Percentiles rank a stretch among this genome's conserved stretches.
These are phyloP conservation scores for Sabatieria punctata DNA, from an alignment of 2,888 invertebrate species.

Conservation along the genomic window DNA sequence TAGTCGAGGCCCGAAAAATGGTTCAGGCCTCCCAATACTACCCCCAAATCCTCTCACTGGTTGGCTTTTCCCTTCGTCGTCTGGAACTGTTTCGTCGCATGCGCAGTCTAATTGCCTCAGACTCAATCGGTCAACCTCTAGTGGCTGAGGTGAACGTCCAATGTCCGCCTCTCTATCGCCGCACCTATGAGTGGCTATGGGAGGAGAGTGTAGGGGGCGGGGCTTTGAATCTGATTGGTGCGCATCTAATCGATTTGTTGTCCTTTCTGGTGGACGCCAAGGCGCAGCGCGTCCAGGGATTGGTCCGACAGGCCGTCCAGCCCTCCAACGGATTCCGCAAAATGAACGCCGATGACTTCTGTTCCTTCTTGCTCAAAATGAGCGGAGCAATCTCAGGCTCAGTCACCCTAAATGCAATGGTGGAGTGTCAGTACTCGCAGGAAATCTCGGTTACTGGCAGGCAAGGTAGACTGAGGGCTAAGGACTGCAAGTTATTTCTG, in stretches of 20 bases:
- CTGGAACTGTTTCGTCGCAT: slow-evolving; percentile 75
- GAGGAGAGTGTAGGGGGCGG: slow-evolving; percentile 94
- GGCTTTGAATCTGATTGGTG: slow-evolving; percentile 71
- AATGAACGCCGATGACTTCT: slow-evolving; percentile 85
- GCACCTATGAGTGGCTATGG: slow-evolving; percentile 83
- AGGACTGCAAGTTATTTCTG: no score
- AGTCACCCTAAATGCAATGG: slow-evolving; percentile 50
- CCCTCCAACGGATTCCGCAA: slow-evolving; percentile 76
- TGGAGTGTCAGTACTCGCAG: slow-evolving; percentile 57
- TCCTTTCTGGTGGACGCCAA: slow-evolving; percentile 64
- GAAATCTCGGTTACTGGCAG: slow-evolving; percentile 71
- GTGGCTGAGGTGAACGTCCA: slow-evolving; percentile 61
- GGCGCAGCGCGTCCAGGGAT: slow-evolving; percentile 73
- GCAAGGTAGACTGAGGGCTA: neutral
- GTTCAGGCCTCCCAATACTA: slow-evolving; percentile 87
- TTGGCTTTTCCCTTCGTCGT: slow-evolving; percentile 77
- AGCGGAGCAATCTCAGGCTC: slow-evolving; percentile 57
- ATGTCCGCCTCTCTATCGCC: slow-evolving; percentile 30
- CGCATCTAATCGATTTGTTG: slow-evolving; percentile 79
- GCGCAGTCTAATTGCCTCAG: slow-evolving; percentile 62
- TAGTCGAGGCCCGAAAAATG: slow-evolving; percentile 71
- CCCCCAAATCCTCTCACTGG: slow-evolving; percentile 77
- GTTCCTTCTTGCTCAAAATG: slow-evolving; percentile 82
- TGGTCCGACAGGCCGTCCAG: slow-evolving; percentile 70
- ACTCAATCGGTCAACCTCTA: slow-evolving; percentile 61